These are phyloP conservation scores for Caenorhabditis sinica DNA, from an alignment of 2,888 invertebrate genomes.

Conservation along the genomic window DNA sequence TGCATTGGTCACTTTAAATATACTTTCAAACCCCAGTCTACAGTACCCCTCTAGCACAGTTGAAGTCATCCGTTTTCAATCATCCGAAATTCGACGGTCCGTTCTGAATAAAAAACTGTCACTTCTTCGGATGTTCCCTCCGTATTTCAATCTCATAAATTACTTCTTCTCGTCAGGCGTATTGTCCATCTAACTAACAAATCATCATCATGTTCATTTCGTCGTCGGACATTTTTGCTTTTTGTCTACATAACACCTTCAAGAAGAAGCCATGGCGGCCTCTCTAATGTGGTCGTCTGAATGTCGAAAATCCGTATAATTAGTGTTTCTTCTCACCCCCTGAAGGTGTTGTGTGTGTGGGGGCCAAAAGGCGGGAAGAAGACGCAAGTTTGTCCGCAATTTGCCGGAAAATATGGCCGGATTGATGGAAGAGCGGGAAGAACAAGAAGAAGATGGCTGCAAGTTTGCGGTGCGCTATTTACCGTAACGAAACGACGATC, in stretches of 20 bases:
- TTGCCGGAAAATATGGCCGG: constrained; percentile 65
- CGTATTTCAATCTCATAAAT: constrained; percentile 40
- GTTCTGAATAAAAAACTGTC: constrained; percentile 25
- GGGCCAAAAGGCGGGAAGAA: constrained; percentile 21
- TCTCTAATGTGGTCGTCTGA: constrained; percentile 48
- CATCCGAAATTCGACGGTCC: constrained; percentile 12
- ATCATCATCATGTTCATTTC: constrained; percentile 48
- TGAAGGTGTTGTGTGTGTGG: constrained; percentile 34
- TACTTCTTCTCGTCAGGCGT: constrained; percentile 18
- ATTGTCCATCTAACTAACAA: constrained; percentile 33
- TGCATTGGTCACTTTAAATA: no score
- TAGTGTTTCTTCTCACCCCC: constrained; percentile 40
- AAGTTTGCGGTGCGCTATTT: constrained; percentile 63
- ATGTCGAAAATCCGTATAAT: constrained; percentile 57
- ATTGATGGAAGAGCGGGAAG: constrained; percentile 51
- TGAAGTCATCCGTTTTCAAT: constrained; percentile 12
- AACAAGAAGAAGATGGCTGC: constrained; percentile 38
- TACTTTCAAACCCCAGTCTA: neutral
- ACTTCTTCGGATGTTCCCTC: neutral
- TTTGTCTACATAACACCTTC: constrained; percentile 48
- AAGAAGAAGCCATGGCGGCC: constrained; percentile 45
- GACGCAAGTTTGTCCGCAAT: constrained; percentile 61
- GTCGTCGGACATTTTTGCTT: constrained; percentile 37
- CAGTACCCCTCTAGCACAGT: constrained; percentile 9
- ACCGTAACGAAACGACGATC: constrained; percentile 58